Base-by-base conservation (phyloP, 2,888 invertebrate species). In the Salticus scenicus region DNA sequence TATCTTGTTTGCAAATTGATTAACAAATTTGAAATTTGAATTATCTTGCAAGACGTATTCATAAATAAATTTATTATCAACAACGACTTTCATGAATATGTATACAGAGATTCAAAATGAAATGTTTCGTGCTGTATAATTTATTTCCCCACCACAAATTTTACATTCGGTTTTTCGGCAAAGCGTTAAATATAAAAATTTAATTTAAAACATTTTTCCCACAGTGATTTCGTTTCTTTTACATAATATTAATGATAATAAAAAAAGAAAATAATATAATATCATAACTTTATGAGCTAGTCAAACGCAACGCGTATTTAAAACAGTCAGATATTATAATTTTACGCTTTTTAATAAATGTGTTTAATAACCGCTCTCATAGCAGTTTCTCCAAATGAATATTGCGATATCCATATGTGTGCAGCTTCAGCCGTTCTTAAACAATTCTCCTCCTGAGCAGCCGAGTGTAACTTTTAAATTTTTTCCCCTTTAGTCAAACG, bases 211-310 rank as follows among this genome's bases (percentile, higher is more conserved):
- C 57, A 57, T 24, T 24, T 57, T n/a, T n/a, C n/a, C n/a, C 57
- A 10, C 57, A 47, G 17, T 17, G 17, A 7, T 24, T 5, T 57
- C 24, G 8, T 12, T 24, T 24, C 57, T 7, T 17, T 57, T 5
- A 7, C 24, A 24, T 24, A n/a, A n/a, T n/a, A n/a, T n/a, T n/a
- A n/a, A n/a, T n/a, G n/a, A n/a, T n/a, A n/a, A n/a, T n/a, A 24
- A 57, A 57, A 57, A 57, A 57, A 47, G 17, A 47, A 47, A 17
- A 47, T 47, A 47, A 37, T 8, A 47, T 47, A 17, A 24, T 4
- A 57, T 57, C 24, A 57, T 57, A 57, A 57, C 57, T 57, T 57
- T 57, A 57, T 57, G 57, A 57, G 57, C 24, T 57, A 57, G 57
- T 57, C 57, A 57, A 57, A 57, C 57, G 57, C 57, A 24, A 57